Base-by-base conservation (phyloP, 1,140 invertebrate genomes). In the Brachionus angularis region DNA sequence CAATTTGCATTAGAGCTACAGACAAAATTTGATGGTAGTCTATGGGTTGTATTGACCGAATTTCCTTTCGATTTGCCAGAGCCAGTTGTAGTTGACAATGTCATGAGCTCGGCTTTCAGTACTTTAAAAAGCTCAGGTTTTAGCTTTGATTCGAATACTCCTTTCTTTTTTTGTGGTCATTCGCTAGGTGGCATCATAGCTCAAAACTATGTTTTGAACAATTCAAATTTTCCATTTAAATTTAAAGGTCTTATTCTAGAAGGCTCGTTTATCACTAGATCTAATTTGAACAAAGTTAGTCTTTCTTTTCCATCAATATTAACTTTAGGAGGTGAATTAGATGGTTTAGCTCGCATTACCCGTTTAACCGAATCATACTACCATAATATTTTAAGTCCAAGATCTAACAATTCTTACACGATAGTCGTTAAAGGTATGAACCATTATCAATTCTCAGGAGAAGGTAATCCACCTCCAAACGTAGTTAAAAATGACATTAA, bases 311-410 rank as follows among this genome's bases (percentile, higher is more conserved):
- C 46, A 2, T 16, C 29, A 5, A 52, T 50, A 21, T 52, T 70
- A 29, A 70, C 47, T 10, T 31, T 70, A 10, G 46, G 46, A 2
- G 67, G 47, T 36, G 67, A 70, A 44, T 18, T 70, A 16, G 67
- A 70, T 36, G 67, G 67, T 70, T 29, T 70, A 34, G 67, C 67
- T 42, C 46, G 67, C 3, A n/a, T 70, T 5, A 70, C 67, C 14
- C 29, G 67, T 29, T 39, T 70, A 14, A 21, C 46, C 7, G 67
- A 70, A 44, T 50, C 67, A 23, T 70, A 52, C 14, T 52, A 70
- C 18, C 46, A 50, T 18, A 29, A 52, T 12, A 50, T 16, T 18
- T 12, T 4, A 3, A 14, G 36, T 49, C 4, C 23, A 3, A 3
- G 25, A 7, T 52, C 3, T 27, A 36, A 29, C 18, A 23, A 67